Conservation (phyloP, 2,888 invertebrate species). For the Apotomis turbidana region DNA sequence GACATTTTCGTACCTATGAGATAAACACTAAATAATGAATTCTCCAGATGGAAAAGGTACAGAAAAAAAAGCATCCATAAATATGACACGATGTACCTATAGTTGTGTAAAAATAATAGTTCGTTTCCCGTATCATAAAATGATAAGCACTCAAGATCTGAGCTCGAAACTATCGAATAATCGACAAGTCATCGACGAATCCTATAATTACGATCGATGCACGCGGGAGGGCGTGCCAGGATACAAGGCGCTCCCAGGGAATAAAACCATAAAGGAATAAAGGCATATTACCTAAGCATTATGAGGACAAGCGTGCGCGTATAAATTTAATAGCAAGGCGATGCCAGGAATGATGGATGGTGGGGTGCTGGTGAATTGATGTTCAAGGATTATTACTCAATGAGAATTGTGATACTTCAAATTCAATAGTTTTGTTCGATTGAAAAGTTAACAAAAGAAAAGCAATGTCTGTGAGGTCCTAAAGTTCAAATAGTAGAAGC, state of each 20-base stretch:
- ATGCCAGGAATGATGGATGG: constrained; percentile 33
- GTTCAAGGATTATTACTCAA: constrained; percentile 27
- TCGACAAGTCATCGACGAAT: constrained; percentile 39
- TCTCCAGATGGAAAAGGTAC: too few relatives aligned
- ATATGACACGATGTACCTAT: too few relatives aligned
- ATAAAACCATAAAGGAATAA: constrained; percentile 34
- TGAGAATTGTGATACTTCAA: constrained; percentile 12
- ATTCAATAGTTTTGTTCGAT: constrained; percentile 17
- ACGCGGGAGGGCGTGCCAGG: constrained; percentile 39
- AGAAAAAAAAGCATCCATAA: too few relatives aligned
- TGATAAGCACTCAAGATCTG: constrained; percentile 31
- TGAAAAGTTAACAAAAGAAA: not conserved
- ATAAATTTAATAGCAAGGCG: constrained; percentile 33
- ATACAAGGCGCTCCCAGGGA: constrained; percentile 36
- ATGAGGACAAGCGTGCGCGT: constrained; percentile 32
- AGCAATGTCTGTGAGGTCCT: not conserved
- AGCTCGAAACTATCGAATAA: constrained; percentile 35
- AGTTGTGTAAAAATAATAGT: not conserved
- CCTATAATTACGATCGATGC: constrained; percentile 37
- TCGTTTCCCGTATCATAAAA: constrained; percentile 13
- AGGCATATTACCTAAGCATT: constrained; percentile 30
- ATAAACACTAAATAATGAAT: too few relatives aligned
- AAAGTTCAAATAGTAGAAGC: not conserved
- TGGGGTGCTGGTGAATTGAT: constrained; percentile 22
- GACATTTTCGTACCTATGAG: too few relatives aligned